Base-by-base conservation (phyloP, 2,888 invertebrate genomes). In the Chelonus formosanus region DNA sequence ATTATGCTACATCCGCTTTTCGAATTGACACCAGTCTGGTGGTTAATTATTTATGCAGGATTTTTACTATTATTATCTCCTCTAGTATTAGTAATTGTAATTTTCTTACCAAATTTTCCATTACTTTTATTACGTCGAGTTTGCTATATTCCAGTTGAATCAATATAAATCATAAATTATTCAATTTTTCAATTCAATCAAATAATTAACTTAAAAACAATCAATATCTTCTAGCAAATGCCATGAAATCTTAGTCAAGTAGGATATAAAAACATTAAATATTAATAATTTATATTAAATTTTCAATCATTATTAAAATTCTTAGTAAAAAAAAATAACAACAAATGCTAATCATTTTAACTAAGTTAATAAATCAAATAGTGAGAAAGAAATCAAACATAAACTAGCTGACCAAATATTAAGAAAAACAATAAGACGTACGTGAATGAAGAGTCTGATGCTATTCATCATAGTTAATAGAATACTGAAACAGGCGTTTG, bases 71-170 rank as follows among this genome's bases (percentile, higher is more conserved):
- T 91, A 65, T 89, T 91, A 76, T 90, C 91, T 73, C 91, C 91
- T 47, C 85, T 90, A 74, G 86, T 90, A 69, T 85, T 91, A 75
- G 87, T 91, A 75, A 88, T 90, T 79, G 86, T 90, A 71, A 85
- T 91, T 67, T 89, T 90, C 79, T 84, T 91, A 73, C 91, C 92
- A 63, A 90, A 91, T 78, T 84, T 91, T 77, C 91, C 91, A 67
- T 87, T 91, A 74, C 84, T 91, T 75, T 85, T 91, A 75, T 84
- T 91, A 63, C 86, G 90, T 73, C 87, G 90, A 79, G 87, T 90
- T 74, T 90, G 89, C 76, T 87, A 89, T 81, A 89, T 90, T 81
- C 90, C 90, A 4, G 89, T 90, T 74, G 90, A 90, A 80, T 88
- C 90, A 78, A 89, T 76, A 71, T 79, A 73, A 76, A 20, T 43